Conservation (phyloP, 1,140 invertebrate genomes). For the Drosophila pachea region DNA sequence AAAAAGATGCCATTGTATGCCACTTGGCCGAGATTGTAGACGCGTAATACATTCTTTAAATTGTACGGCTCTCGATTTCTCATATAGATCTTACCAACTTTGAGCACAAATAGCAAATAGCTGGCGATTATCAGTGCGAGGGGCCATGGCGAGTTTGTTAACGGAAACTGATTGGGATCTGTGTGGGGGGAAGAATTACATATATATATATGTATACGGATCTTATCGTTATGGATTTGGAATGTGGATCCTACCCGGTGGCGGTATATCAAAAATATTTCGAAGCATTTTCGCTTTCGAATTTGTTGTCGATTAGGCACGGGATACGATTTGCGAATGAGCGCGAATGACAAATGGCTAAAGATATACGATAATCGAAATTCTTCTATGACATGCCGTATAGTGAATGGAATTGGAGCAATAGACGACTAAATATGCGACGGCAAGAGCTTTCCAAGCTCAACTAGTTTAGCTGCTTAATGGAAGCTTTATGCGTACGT, state of each 20-base stretch:
- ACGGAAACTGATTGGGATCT: conserved; percentile 49
- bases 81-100: conserved; percentile 54
- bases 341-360: conserved; percentile 14
- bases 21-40: conserved; percentile 57
- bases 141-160: conserved; percentile 51
- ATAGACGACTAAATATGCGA: background rate
- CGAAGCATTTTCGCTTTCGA: conserved; percentile 2
- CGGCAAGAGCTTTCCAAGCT: no score
- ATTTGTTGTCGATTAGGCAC: background rate
- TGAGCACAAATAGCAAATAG: conserved; percentile 59
- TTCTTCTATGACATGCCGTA: background rate
- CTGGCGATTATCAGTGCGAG: conserved; percentile 24
- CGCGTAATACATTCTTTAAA: conserved; percentile 28
- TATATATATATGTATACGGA: background rate
- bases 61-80: conserved; percentile 50
- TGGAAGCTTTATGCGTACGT: background rate
- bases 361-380: no score
- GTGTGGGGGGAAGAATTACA: no score
- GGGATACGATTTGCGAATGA: conserved; percentile 23
- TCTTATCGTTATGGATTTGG: no score
- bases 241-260: conserved; percentile 46
- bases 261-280: conserved; percentile 35
- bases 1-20: conserved; percentile 48
- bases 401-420: background rate
- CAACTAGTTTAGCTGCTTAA: background rate